Conservation (phyloP, 2,888 invertebrate genomes). For the Conistra vaccinii region DNA sequence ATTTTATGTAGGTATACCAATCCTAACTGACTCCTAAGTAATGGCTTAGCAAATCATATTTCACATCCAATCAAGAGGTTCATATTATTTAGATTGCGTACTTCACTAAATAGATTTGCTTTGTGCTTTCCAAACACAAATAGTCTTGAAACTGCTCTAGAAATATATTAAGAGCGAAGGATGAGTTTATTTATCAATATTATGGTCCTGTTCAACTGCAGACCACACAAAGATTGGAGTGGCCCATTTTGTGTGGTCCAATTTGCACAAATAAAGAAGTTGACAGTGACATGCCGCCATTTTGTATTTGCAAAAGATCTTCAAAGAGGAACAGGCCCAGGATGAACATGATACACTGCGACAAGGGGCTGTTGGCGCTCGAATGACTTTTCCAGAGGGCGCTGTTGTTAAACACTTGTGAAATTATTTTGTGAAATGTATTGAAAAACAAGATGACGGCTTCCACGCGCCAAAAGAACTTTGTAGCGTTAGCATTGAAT, state of each 20-base stretch:
- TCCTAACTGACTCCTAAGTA: neutral
- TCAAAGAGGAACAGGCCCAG: neutral
- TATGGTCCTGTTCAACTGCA: slow-evolving; percentile 1
- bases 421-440: neutral
- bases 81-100: neutral
- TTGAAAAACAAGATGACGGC: no score
- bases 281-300: neutral
- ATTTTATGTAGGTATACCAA: neutral
- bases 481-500: no score
- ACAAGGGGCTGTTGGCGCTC: neutral
- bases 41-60: slow-evolving; percentile 10
- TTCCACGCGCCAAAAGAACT: no score
- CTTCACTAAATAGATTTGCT: slow-evolving; percentile 30
- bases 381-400: neutral
- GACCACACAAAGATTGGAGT: slow-evolving; percentile 27
- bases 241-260: slow-evolving; percentile 9
- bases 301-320: slow-evolving; percentile 3
- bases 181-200: slow-evolving; percentile 18
- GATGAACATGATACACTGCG: neutral
- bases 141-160: slow-evolving; percentile 36
- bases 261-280: neutral
- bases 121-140: slow-evolving; percentile 31
- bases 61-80: neutral
- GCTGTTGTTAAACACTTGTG: neutral
- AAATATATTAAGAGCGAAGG: slow-evolving; percentile 5